These are phyloP conservation scores for Pheucticus melanocephalus DNA, from an alignment of 2,113 vertebrate genomes.

Conservation along the genomic window DNA sequence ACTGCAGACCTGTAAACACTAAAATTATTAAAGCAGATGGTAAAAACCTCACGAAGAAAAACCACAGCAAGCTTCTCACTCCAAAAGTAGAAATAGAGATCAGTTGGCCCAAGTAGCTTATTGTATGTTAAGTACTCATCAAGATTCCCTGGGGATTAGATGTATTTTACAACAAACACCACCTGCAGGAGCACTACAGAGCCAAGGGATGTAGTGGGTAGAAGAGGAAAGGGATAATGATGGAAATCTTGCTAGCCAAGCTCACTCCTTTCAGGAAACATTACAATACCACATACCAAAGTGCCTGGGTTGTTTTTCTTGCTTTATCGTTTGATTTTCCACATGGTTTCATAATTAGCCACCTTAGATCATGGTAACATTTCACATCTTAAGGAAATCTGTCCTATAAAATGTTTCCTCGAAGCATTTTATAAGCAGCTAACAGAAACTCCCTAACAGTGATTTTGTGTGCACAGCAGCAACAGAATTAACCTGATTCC, in stretches of 20 bases:
- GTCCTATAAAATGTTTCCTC: not conserved
- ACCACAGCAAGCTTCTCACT: not conserved
- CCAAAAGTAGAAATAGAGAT: not conserved
- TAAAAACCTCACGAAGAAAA: not conserved
- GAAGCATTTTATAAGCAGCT: not conserved
- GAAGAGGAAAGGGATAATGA: constrained; percentile 20
- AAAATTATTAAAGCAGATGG: not conserved
- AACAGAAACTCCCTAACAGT: not conserved
- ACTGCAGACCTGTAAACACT: not conserved
- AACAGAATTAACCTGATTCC: not conserved
- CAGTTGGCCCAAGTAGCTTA: not conserved
- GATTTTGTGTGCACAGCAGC: not conserved
- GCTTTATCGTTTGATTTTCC: constrained; percentile 24
- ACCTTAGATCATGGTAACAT: not conserved
- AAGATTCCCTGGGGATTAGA: constrained; percentile 16
- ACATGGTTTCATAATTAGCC: not conserved
- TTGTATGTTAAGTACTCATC: not conserved
- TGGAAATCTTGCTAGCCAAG: not conserved
- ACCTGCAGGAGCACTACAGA: constrained; percentile 54
- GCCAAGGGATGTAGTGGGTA: not conserved
- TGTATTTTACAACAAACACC: constrained; percentile 39
- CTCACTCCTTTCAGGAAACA: constrained; percentile 35
- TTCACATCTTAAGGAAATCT: not conserved
- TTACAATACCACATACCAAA: constrained; percentile 24
- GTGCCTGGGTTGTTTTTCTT: not conserved